Evolutionary conservation across 2,113 vertebrate genomes (phyloP), one percentile per base, ranked within the genome.

Genomic region (Archocentrus centrarchus): DNA sequence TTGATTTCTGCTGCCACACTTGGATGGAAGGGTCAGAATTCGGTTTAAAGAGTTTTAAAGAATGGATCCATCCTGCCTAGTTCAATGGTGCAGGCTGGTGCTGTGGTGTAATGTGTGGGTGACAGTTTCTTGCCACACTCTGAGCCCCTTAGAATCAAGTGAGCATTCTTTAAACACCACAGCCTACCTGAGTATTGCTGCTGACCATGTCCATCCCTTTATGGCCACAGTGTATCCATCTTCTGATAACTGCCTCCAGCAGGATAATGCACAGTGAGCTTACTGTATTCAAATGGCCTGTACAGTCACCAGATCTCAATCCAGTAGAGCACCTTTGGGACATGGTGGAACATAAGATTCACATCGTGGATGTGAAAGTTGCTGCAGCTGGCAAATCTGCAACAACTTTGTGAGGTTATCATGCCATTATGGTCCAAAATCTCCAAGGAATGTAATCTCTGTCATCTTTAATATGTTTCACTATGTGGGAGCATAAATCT

Each of bases 81-180:
- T 68, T 50, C 50, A 70, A 50, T 18, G 50, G 9, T 50, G 50
- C 15, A 0, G 66, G 41, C 24, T 7, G 66, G 50, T 50, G 44
- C 11, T 0, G 15, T 7, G 22, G 15, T 70, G 47, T 70, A 50
- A 70, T 24, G 64, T 70, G 41, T 30, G 5, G 9, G 6, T 18
- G 24, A 68, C 18, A 50, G 50, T 70, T 70, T 70, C 24, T 50
- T 50, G 18, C 41, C 41, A 70, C 3, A 30, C 41, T 70, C 30
- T 70, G 64, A 47, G 47, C 22, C 0, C 9, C 64, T 70, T 50
- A 70, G 47, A 7, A 50, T 47, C 22, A 70, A 70, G 27, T 18
- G 41, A 0, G 15, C 9, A 18, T 50, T 39, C 17, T 17, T 50
- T 24, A 70, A 70, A 50, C 15, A 0, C 41, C 0, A 30, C 64